Conservation (phyloP, 2,113 vertebrate genomes). For the Phyllostomus hastatus region DNA sequence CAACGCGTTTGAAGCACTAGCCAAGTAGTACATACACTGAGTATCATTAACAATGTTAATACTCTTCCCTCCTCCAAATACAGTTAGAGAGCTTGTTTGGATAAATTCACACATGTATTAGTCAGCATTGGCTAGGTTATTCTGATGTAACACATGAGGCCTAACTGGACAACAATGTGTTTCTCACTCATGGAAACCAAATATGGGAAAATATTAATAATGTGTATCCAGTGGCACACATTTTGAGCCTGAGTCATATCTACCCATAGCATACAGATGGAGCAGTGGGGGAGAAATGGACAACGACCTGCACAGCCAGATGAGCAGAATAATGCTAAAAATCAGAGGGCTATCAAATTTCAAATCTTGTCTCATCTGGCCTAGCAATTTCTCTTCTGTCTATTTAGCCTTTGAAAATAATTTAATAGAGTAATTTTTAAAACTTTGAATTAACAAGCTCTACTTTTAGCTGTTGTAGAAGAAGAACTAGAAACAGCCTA, state of each 20-base stretch:
- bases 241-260: not conserved
- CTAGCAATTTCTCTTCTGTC: not conserved
- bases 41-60: not conserved
- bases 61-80: not conserved
- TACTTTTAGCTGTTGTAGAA: not conserved
- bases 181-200: not conserved
- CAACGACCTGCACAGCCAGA: not conserved
- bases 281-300: not conserved
- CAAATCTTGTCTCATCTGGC: not conserved
- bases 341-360: not conserved
- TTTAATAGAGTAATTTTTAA: not conserved
- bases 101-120: not conserved
- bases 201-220: not conserved
- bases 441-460: not conserved
- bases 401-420: not conserved
- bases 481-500: not conserved
- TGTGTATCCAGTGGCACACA: not conserved
- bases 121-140: not conserved
- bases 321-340: not conserved
- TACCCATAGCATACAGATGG: not conserved
- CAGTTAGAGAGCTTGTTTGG: not conserved
- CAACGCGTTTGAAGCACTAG: not conserved
- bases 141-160: not conserved
- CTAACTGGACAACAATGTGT: not conserved
- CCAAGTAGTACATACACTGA: not conserved